phyloP scores from a whole-genome alignment of 2,888 invertebrate genomes.

The Acleris literana region DNA sequence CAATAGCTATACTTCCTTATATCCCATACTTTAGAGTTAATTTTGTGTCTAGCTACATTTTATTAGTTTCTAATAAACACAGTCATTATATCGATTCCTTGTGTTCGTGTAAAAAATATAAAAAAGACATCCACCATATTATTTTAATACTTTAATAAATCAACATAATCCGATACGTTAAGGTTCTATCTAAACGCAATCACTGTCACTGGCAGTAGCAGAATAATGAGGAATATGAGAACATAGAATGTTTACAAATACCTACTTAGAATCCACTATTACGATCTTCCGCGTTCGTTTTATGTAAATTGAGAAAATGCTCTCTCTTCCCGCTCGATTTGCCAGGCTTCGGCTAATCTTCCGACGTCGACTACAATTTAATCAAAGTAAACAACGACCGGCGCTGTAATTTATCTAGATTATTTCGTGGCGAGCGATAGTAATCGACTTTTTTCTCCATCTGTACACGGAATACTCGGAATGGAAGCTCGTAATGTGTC shows the following conservation, averaged over 20 bases:
- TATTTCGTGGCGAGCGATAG: slow-evolving; percentile 79
- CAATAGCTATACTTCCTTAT: too few relatives aligned
- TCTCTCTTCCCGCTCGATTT: slow-evolving; percentile 77
- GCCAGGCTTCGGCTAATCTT: slow-evolving; percentile 81
- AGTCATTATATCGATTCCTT: too few relatives aligned
- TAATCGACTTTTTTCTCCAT: slow-evolving; percentile 78
- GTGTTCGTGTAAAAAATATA: too few relatives aligned
- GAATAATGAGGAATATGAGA: slow-evolving; percentile 47
- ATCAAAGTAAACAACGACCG: slow-evolving; percentile 82
- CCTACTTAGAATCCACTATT: slow-evolving; percentile 49
- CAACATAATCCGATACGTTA: neutral
- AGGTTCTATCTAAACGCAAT: neutral
- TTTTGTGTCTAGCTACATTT: too few relatives aligned
- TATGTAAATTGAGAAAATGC: slow-evolving; percentile 79
- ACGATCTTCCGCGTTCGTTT: slow-evolving; percentile 71
- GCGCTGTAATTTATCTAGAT: slow-evolving; percentile 81
- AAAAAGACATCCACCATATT: too few relatives aligned
- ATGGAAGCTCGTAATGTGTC: slow-evolving; percentile 62
- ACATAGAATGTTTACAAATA: slow-evolving; percentile 56
- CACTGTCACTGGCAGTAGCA: slow-evolving; percentile 20
- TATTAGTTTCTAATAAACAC: too few relatives aligned
- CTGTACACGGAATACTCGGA: slow-evolving; percentile 55
- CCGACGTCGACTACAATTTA: slow-evolving; percentile 82
- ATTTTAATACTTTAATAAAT: too few relatives aligned
- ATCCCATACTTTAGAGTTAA: too few relatives aligned